Conservation (phyloP, 2,113 vertebrate species). For the Pteronura brasiliensis region DNA sequence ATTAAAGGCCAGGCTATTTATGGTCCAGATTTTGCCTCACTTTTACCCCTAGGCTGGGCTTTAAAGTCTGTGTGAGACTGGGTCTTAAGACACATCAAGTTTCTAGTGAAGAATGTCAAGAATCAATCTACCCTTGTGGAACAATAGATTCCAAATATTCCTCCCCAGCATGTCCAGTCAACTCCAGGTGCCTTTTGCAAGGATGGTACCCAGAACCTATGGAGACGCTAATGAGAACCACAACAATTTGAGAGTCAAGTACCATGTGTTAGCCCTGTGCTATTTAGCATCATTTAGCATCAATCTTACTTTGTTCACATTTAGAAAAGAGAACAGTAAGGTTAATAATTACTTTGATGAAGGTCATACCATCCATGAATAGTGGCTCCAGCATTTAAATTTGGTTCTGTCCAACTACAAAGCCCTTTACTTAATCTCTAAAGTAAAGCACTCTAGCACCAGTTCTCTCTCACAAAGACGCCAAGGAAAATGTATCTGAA, state of each 20-base stretch:
- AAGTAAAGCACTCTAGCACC: not conserved
- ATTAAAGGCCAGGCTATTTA: not conserved
- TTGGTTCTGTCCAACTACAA: not conserved
- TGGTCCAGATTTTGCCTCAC: not conserved
- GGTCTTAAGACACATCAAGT: not conserved
- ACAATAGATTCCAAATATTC: not conserved
- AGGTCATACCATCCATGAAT: not conserved
- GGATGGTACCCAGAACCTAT: not conserved
- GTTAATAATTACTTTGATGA: not conserved
- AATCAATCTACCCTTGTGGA: not conserved
- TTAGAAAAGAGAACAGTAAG: not conserved
- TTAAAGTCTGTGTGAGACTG: not conserved
- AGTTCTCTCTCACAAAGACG: not conserved
- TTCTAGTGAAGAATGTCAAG: not conserved
- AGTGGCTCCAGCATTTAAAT: not conserved
- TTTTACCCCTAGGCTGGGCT: not conserved
- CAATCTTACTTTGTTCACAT: not conserved
- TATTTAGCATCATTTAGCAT: not conserved
- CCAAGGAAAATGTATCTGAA: not conserved
- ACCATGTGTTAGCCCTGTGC: not conserved
- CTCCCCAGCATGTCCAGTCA: not conserved
- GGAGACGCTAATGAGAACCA: not conserved
- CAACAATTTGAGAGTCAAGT: not conserved
- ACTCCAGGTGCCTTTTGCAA: not conserved
- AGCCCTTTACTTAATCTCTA: not conserved